Evolutionary conservation across 2,888 invertebrate genomes (phyloP).

Genomic region (Nemapogon koenigi): DNA sequence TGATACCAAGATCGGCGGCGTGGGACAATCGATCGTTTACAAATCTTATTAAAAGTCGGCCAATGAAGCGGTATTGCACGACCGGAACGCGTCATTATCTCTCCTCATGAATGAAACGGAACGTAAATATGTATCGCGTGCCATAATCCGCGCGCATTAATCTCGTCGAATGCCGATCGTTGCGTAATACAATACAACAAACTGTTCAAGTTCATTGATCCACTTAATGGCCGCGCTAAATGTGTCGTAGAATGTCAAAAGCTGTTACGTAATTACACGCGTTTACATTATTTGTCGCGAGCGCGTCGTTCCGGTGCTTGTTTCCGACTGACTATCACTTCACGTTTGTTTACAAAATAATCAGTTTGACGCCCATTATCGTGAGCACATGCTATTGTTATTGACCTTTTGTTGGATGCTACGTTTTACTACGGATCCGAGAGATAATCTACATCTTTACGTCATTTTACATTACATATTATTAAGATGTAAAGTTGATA

Average conservation of each 20-base stretch:
- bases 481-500: too few species aligned
- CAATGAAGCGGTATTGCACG: slow-evolving; percentile 20
- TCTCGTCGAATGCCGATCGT: slow-evolving; percentile 61
- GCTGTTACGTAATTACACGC: slow-evolving; percentile 44
- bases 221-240: slow-evolving; percentile 59
- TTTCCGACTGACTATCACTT: slow-evolving; percentile 26
- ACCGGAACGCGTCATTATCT: slow-evolving; percentile 36
- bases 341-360: slow-evolving; percentile 61
- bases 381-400: slow-evolving; percentile 4
- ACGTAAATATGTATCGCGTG: slow-evolving; percentile 64
- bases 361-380: slow-evolving; percentile 53
- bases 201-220: slow-evolving; percentile 64
- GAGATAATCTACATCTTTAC: too few species aligned
- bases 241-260: slow-evolving; percentile 63
- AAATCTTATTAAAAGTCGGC: too few species aligned
- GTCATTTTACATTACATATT: too few species aligned
- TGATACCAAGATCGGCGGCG: too few species aligned
- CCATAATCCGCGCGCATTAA: slow-evolving; percentile 63
- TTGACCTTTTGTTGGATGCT: slow-evolving; percentile 9
- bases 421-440: too few species aligned
- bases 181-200: slow-evolving; percentile 51
- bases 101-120: slow-evolving; percentile 56
- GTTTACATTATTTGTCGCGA: slow-evolving; percentile 8
- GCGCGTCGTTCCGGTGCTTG: slow-evolving; percentile 16
- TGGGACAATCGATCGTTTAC: too few species aligned